Percentiles rank a stretch among this genome's conserved stretches.
Evolutionary conservation across 2,888 invertebrate genomes (phyloP).

Genomic region (Drosophila vallismaia): DNA sequence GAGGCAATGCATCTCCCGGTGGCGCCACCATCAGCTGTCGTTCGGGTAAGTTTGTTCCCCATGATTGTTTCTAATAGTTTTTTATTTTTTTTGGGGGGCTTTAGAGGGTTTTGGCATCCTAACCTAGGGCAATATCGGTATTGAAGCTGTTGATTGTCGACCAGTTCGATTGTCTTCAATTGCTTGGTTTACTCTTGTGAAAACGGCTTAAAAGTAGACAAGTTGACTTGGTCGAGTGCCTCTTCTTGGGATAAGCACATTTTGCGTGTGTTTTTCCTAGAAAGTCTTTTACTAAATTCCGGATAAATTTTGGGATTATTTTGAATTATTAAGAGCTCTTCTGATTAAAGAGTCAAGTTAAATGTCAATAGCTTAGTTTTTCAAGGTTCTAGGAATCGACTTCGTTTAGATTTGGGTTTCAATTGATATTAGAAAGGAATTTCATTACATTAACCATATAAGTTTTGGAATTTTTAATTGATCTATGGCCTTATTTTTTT

Average conservation of each 20-base stretch:
- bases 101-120: constrained; percentile 2
- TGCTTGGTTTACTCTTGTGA: constrained; percentile 33
- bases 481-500: too few relatives aligned
- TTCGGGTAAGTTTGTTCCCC: constrained; percentile 71
- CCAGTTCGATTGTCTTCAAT: constrained; percentile 31
- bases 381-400: too few relatives aligned
- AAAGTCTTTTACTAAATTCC: constrained; percentile 6
- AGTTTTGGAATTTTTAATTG: too few relatives aligned
- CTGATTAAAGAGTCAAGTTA: too few relatives aligned
- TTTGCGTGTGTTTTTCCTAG: constrained; percentile 13
- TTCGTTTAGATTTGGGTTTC: too few relatives aligned
- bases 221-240: constrained; percentile 25
- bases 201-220: constrained; percentile 27
- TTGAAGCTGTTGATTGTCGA: constrained; percentile 22
- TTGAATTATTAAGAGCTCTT: too few relatives aligned
- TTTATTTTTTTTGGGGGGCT: constrained; percentile 4
- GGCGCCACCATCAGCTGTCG: constrained; percentile 39
- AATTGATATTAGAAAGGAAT: too few relatives aligned
- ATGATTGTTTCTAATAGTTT: constrained; percentile 27
- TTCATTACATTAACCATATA: too few relatives aligned
- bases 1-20: constrained; percentile 34
- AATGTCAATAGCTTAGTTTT: too few relatives aligned
- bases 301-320: too few relatives aligned
- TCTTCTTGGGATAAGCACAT: constrained; percentile 2
- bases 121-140: constrained; percentile 2